Evolutionary conservation across 2,113 vertebrate genomes (phyloP).

Genomic region (Corythornis cristatus): DNA sequence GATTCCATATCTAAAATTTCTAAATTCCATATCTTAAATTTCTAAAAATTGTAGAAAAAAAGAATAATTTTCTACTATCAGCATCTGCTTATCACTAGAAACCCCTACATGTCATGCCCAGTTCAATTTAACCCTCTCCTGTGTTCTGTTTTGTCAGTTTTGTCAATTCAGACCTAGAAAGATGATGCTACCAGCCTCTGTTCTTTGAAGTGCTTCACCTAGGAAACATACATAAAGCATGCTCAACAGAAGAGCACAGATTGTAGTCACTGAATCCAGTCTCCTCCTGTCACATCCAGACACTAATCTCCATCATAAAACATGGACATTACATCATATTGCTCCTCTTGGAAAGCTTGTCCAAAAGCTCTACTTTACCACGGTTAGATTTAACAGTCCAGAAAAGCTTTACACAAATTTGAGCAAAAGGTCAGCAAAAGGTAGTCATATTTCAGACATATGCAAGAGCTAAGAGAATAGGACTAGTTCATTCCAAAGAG

Average conservation of each 20-base stretch:
- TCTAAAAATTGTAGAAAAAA: not conserved
- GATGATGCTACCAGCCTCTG: not conserved
- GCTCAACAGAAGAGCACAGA: not conserved
- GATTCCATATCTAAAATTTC: no score
- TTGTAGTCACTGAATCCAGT: not conserved
- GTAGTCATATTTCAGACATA: no score
- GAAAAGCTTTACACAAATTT: not conserved
- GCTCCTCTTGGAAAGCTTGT: not conserved
- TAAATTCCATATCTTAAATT: no score
- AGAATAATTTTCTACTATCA: not conserved
- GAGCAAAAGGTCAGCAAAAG: not conserved
- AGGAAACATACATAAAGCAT: not conserved
- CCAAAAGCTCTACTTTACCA: not conserved
- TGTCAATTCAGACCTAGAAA: not conserved
- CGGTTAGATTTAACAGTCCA: not conserved
- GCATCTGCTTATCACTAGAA: not conserved
- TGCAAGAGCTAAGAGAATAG: not conserved
- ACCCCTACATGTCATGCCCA: not conserved
- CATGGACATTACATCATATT: not conserved
- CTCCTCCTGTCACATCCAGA: not conserved
- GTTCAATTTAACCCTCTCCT: not conserved
- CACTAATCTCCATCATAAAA: not conserved
- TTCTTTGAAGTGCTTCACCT: not conserved
- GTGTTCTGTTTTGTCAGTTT: not conserved
- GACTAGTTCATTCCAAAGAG: not conserved